phyloP scores from a whole-genome alignment of 2,797 vertebrate species.

The Echiichthys vipera region DNA sequence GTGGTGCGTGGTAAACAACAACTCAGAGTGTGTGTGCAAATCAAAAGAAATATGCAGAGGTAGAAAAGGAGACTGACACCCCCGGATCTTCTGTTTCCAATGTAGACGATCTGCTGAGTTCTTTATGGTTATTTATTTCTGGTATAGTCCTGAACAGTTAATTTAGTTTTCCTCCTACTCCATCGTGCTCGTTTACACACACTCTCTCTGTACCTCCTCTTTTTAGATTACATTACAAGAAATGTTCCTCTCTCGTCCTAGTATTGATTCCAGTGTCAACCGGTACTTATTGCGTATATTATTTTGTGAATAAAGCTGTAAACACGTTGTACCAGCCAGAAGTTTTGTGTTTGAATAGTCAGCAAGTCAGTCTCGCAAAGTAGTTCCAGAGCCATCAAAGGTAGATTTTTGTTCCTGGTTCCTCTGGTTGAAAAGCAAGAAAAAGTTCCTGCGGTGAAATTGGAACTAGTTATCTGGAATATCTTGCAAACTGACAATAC shows the following conservation, averaged over 20 bases:
- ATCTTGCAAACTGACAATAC: neutral
- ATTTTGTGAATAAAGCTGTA: neutral
- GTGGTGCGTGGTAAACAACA: no score
- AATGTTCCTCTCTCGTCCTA: neutral
- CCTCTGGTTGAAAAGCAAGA: neutral
- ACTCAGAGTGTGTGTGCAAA: no score
- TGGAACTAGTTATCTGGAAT: neutral
- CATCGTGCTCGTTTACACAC: neutral
- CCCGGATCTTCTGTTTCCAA: neutral
- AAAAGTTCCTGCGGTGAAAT: neutral
- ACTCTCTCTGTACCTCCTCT: no score
- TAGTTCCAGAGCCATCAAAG: neutral
- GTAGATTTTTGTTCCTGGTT: neutral
- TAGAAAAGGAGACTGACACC: neutral
- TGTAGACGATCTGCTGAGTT: neutral
- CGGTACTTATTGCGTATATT: neutral
- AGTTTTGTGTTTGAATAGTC: neutral
- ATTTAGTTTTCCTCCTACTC: neutral
- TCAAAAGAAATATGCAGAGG: neutral
- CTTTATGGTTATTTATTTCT: neutral
- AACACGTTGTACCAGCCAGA: neutral
- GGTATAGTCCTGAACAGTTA: neutral
- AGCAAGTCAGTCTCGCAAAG: neutral
- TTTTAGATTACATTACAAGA: neutral
- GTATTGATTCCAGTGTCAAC: neutral